Evolutionary conservation across 2,797 vertebrate genomes (phyloP).

Genomic region (Myoxocephalus aenaeus): DNA sequence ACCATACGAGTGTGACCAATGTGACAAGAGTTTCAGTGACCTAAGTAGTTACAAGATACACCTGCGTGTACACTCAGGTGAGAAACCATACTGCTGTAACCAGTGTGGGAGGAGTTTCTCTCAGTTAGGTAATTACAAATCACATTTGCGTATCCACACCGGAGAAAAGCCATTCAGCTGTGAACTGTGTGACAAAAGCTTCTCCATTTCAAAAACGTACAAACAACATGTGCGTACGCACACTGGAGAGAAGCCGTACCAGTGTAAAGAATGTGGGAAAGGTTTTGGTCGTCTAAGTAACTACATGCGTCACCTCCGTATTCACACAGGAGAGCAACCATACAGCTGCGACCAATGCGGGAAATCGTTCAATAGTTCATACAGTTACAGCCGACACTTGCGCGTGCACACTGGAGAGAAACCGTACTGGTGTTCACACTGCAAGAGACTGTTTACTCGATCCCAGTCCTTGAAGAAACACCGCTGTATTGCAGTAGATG

Average conservation of each 20-base stretch:
- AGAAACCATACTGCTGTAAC: slow-evolving; percentile 57
- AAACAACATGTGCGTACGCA: slow-evolving; percentile 48
- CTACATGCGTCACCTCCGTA: slow-evolving; percentile 56
- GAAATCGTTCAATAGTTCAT: slow-evolving; percentile 50
- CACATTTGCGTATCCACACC: slow-evolving; percentile 51
- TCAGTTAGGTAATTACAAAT: slow-evolving; percentile 51
- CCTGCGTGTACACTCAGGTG: slow-evolving; percentile 55
- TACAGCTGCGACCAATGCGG: slow-evolving; percentile 54
- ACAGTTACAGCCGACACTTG: slow-evolving; percentile 50
- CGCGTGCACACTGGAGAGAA: slow-evolving; percentile 58
- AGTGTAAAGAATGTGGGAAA: slow-evolving; percentile 53
- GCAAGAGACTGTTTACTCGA: slow-evolving; percentile 47
- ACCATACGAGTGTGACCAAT: slow-evolving; percentile 47
- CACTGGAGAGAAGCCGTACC: slow-evolving; percentile 48
- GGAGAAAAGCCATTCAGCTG: slow-evolving; percentile 57
- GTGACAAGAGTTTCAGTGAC: slow-evolving; percentile 54
- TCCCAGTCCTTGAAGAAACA: slow-evolving; percentile 56
- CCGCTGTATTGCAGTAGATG: slow-evolving; percentile 34
- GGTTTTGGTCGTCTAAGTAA: slow-evolving; percentile 51
- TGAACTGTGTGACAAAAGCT: slow-evolving; percentile 45
- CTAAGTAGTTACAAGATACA: slow-evolving; percentile 52
- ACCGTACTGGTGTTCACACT: slow-evolving; percentile 55
- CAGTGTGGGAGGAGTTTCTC: slow-evolving; percentile 57
- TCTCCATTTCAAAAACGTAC: slow-evolving; percentile 37
- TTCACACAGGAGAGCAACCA: slow-evolving; percentile 53